phyloP scores from a whole-genome alignment of 2,888 invertebrate genomes.

The Ptychoptera albimana region DNA sequence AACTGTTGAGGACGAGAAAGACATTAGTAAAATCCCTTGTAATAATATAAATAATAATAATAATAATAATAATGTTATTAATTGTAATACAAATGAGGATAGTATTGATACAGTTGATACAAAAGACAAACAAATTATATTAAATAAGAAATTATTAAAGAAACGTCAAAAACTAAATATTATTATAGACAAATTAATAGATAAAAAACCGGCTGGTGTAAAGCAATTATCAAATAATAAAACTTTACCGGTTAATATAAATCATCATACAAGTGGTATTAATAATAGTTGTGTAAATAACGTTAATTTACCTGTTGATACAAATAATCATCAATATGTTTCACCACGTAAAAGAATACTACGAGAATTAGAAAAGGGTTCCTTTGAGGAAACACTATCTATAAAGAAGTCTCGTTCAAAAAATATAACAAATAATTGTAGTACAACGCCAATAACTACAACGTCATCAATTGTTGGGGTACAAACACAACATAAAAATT shows the following conservation, averaged over 20 bases:
- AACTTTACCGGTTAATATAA: background rate
- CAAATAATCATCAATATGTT: slow-evolving; percentile 35
- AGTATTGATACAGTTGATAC: slow-evolving; percentile 2
- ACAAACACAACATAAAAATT: slow-evolving; percentile 3
- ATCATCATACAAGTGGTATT: background rate
- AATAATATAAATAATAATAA: slow-evolving; percentile 1
- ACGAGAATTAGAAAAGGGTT: slow-evolving; percentile 64
- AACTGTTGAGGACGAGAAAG: slow-evolving; percentile 7
- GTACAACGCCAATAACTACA: slow-evolving; percentile 12
- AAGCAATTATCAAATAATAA: slow-evolving; percentile 19
- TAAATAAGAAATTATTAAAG: slow-evolving; percentile 11
- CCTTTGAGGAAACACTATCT: slow-evolving; percentile 47
- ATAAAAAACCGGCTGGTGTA: slow-evolving; percentile 22
- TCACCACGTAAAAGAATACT: slow-evolving; percentile 72
- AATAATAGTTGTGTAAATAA: background rate
- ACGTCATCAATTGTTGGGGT: slow-evolving; percentile 7
- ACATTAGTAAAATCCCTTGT: too few relatives aligned
- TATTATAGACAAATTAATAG: slow-evolving; percentile 28
- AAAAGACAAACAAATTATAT: background rate
- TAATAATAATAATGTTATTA: background rate
- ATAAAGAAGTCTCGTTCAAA: slow-evolving; percentile 39
- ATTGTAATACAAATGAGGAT: slow-evolving; percentile 5
- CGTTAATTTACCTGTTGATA: background rate
- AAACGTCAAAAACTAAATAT: slow-evolving; percentile 25
- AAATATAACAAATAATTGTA: slow-evolving; percentile 26